Evolutionary conservation across 2,797 vertebrate genomes (phyloP), one percentile per base, ranked within the genome.

Genomic region (Gila robusta): DNA sequence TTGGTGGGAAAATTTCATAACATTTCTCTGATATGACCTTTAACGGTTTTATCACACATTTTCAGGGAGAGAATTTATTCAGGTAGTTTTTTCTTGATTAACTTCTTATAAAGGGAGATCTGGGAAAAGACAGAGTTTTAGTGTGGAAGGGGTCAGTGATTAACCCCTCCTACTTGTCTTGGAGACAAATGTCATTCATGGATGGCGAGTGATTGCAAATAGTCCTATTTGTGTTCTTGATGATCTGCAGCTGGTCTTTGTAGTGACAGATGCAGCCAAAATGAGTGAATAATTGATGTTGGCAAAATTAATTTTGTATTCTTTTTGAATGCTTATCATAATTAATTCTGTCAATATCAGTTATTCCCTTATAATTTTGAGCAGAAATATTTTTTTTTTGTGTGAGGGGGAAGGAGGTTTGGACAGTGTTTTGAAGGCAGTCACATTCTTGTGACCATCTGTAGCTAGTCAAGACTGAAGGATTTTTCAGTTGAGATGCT

Each of bases 171-270:
- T 72, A 26, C 35, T 82, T 39, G n/a, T 62, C 10, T 35, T 32
- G 81, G 19, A 44, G 37, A 56, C 47, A 71, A 26, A 69, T 81
- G 28, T 32, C 64, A 49, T 70, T 69, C 66, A 71, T 81, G 80
- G 16, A n/a, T n/a, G 66, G 37, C n/a, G 0, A 62, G 52, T 82
- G 69, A 82, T 82, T n/a, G 67, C 35, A 14, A 72, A 59, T 44
- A 10, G 8, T 73, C 37, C 69, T 44, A 23, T 82, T 62, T 82
- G 67, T 44, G 17, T 37, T 56, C 19, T 14, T 82, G 52, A 82
- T 72, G 52, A 44, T 62, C 26, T 44, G 35, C 54, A 82, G 69
- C 67, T 82, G 52, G 49, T 62, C 23, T 73, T 73, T 72, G n/a
- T 19, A 44, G 37, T 62, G 54, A n/a, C n/a, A 62, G 81, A 82